Conservation (phyloP, 2,888 invertebrate genomes). For the Ametastegia equiseti region DNA sequence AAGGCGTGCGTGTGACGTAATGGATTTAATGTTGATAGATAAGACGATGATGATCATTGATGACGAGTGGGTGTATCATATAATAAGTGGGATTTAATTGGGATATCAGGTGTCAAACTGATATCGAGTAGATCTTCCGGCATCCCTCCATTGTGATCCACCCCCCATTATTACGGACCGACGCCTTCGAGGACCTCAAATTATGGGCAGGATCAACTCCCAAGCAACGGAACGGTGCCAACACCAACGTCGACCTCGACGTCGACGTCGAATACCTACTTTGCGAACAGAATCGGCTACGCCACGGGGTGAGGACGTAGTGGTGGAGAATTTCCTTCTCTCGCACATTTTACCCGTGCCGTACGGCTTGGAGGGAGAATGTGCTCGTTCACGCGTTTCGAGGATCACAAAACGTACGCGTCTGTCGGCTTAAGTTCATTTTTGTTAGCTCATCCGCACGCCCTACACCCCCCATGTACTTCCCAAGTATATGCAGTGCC, state of each 20-base stretch:
- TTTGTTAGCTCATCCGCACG: conserved; percentile 22
- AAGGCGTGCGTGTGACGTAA: background rate
- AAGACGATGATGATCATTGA: background rate
- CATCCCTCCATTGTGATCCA: conserved; percentile 40
- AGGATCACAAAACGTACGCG: background rate
- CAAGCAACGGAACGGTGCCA: conserved; percentile 13
- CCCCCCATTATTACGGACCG: conserved; percentile 60
- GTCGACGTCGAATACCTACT: conserved; percentile 28
- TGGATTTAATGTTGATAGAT: background rate
- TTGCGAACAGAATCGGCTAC: background rate
- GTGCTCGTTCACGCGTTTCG: conserved; percentile 31
- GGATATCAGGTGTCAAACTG: conserved; percentile 61
- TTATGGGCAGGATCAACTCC: conserved; percentile 45
- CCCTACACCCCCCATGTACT: background rate
- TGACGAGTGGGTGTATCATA: background rate
- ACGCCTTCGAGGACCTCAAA: conserved; percentile 65
- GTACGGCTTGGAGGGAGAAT: conserved; percentile 20
- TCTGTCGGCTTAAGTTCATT: conserved; percentile 27
- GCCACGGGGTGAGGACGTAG: background rate
- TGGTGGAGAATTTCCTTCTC: background rate
- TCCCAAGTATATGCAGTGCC: background rate
- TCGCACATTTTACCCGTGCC: conserved; percentile 15
- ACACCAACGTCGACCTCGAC: background rate
- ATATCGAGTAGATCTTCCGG: conserved; percentile 35
- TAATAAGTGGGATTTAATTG: conserved; percentile 45